Percentiles rank a stretch among this genome's conserved stretches.
These are phyloP conservation scores for Allacma fusca DNA, from an alignment of 2,888 invertebrate genomes.

Conservation along the genomic window DNA sequence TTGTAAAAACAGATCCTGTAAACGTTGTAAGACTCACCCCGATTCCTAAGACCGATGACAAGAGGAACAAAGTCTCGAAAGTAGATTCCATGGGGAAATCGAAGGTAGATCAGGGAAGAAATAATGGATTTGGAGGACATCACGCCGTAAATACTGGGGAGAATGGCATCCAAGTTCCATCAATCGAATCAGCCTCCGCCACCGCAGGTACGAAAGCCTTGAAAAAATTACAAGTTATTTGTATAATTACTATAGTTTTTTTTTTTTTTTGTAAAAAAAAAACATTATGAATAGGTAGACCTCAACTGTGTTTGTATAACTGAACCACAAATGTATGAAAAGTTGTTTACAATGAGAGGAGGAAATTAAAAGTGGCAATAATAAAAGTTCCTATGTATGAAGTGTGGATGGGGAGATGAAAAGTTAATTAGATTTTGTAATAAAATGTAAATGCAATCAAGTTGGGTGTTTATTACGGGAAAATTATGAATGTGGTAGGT, in stretches of 20 bases:
- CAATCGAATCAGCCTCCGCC: conserved; percentile 56
- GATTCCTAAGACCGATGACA: conserved; percentile 55
- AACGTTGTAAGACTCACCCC: conserved; percentile 58
- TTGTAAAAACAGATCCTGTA: conserved; percentile 48
- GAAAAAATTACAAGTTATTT: neutral
- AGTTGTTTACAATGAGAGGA: neutral
- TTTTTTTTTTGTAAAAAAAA: too few species aligned
- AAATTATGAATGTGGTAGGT: conserved; percentile 46
- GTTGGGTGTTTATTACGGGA: neutral
- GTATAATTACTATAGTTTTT: too few species aligned
- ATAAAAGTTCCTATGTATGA: neutral
- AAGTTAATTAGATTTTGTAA: conserved; percentile 12
- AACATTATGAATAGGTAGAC: neutral
- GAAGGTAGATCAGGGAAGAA: conserved; percentile 4
- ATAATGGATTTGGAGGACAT: conserved; percentile 22
- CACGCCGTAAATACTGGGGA: conserved; percentile 41
- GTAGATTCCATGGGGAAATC: conserved; percentile 21
- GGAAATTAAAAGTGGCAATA: neutral
- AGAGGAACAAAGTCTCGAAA: conserved; percentile 49
- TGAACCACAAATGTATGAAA: neutral
- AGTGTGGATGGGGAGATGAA: neutral
- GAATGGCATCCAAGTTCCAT: conserved; percentile 54
- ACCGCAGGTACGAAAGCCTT: conserved; percentile 51
- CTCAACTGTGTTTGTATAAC: neutral
- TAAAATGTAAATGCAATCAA: conserved; percentile 8